Base-by-base conservation (phyloP, 1,140 invertebrate genomes). In the Lasaia peninsularis region DNA sequence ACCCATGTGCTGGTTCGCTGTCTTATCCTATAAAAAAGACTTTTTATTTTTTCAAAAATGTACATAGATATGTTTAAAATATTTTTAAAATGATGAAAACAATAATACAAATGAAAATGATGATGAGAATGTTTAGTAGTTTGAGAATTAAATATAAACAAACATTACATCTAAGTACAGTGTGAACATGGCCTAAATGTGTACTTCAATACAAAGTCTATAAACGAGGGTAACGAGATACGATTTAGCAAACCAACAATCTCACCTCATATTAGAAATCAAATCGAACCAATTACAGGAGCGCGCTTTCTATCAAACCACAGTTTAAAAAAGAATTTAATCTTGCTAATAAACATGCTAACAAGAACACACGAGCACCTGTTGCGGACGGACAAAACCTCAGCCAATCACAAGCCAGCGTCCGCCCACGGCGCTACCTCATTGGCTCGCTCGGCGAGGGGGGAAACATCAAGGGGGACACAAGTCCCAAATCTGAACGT, bases 281-380 rank as follows among this genome's bases (percentile, higher is more conserved):
- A 70, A 80, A 73, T 73, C 63, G 62, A 65, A 73, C 62, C 72
- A 74, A 81, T 77, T 73, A 73, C 64, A 57, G 69, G 64, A 58
- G 28, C 63, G 73, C 66, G 61, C 40, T 48, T 48, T 71, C 67
- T 67, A 33, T 58, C 56, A 44, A 63, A 50, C 62, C 65, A 65
- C 73, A 77, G 72, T 75, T 67, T 75, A 71, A 76, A 86, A 86
- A 84, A 67, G 76, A 81, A 86, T 82, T 86, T 84, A 88, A 88
- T 87, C 82, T 75, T 64, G 65, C 83, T 88, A 88, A 88, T 88
- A 86, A 86, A 86, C 83, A 86, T 78, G 80, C 79, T 86, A 86
- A 88, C 80, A 88, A 78, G 78, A 77, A 78, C 73, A 69, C 72
- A 65, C 65, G 73, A 71, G 69, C 77, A 88, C 85, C 81, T 86